Conservation (phyloP, 2,888 invertebrate species). For the Gnatocerus cornutus region DNA sequence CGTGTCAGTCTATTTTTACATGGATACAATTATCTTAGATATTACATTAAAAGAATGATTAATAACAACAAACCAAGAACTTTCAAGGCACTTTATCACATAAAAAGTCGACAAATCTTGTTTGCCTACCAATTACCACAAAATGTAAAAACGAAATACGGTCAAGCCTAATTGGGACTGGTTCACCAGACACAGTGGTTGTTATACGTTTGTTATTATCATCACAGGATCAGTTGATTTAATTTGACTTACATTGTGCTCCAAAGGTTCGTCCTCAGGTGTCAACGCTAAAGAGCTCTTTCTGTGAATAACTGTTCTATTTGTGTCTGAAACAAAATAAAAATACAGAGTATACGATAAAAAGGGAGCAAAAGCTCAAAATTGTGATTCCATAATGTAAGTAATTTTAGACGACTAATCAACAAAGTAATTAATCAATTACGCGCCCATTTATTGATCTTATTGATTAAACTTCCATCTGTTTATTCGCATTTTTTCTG, state of each 20-base stretch:
- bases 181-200: neutral
- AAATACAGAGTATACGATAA: neutral
- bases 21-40: too few species aligned
- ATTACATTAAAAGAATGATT: too few species aligned
- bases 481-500: conserved; percentile 23
- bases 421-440: conserved; percentile 26
- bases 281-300: conserved; percentile 82
- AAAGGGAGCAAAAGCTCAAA: neutral
- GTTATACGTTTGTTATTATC: too few species aligned
- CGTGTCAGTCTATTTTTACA: too few species aligned
- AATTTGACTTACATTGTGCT: conserved; percentile 77
- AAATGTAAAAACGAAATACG: conserved; percentile 24
- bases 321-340: conserved; percentile 73
- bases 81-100: too few species aligned
- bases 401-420: conserved; percentile 15
- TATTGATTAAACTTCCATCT: conserved; percentile 19
- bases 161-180: conserved; percentile 17
- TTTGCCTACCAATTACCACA: conserved; percentile 24
- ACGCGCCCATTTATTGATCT: conserved; percentile 26
- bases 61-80: too few species aligned
- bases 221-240: too few species aligned
- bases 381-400: neutral
- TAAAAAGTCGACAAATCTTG: conserved; percentile 9
- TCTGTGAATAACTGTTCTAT: conserved; percentile 74
- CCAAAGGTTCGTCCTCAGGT: conserved; percentile 82